Percentiles rank a stretch among this genome's conserved stretches.
Evolutionary conservation across 2,888 invertebrate genomes (phyloP).

Genomic region (Abrostola triplasia): DNA sequence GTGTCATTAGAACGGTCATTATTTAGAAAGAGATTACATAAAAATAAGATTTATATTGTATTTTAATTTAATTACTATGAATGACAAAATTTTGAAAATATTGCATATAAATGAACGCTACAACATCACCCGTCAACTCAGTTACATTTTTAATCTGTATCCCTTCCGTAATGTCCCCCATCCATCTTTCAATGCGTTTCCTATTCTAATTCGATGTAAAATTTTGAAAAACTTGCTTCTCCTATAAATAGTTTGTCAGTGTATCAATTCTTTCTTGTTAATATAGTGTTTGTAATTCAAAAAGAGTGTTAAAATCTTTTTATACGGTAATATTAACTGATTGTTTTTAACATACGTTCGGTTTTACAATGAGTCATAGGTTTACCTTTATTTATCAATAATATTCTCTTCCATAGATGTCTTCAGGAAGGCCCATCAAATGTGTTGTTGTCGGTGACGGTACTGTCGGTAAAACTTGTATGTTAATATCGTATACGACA

Average conservation of each 20-base stretch:
- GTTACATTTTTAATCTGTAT: slow-evolving; percentile 53
- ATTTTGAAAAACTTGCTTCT: slow-evolving; percentile 51
- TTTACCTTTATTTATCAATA: slow-evolving; percentile 77
- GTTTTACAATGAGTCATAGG: slow-evolving; percentile 81
- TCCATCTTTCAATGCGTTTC: slow-evolving; percentile 75
- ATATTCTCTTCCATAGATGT: slow-evolving; percentile 90
- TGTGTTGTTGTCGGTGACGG: slow-evolving; percentile 98
- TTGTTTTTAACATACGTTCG: slow-evolving; percentile 67
- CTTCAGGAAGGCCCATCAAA: slow-evolving; percentile 97
- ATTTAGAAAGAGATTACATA: too few species aligned
- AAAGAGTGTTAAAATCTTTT: slow-evolving; percentile 39
- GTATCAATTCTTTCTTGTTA: slow-evolving; percentile 37
- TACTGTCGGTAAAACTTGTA: slow-evolving; percentile 97
- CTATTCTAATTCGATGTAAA: slow-evolving; percentile 64
- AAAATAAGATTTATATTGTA: too few species aligned
- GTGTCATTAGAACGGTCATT: too few species aligned
- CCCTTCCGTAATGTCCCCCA: slow-evolving; percentile 49
- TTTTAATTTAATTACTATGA: neutral
- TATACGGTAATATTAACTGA: slow-evolving; percentile 56
- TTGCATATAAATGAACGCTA: slow-evolving; percentile 48
- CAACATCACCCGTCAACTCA: slow-evolving; percentile 51
- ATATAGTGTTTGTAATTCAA: slow-evolving; percentile 45
- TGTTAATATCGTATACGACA: slow-evolving; percentile 97
- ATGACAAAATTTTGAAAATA: neutral
- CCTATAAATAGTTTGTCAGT: slow-evolving; percentile 45